A percentile compares a stretch with the other conserved stretches of the same genome.
phyloP scores from a whole-genome alignment of 2,113 vertebrate species.

The Paratilapia polleni region DNA sequence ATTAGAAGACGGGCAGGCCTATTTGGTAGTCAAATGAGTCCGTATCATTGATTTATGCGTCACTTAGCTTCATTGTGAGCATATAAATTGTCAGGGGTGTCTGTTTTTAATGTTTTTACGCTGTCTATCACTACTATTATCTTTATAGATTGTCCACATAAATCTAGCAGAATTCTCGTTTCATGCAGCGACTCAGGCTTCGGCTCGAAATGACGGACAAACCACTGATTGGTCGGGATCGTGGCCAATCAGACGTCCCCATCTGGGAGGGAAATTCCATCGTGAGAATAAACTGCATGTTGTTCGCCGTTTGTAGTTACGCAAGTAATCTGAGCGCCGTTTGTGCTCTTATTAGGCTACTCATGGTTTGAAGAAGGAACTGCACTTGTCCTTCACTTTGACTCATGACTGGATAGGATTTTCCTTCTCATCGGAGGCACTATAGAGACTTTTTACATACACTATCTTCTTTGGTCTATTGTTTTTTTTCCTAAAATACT shows the following conservation, averaged over 20 bases:
- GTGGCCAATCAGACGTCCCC: conserved; percentile 62
- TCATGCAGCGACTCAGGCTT: neutral
- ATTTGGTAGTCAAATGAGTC: fast-evolving
- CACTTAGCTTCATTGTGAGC: neutral
- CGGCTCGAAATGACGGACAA: conserved; percentile 46
- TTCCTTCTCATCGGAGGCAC: neutral
- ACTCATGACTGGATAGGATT: neutral
- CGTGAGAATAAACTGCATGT: conserved; percentile 62
- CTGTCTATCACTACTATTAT: neutral
- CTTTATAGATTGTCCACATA: neutral
- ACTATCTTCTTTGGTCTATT: neutral
- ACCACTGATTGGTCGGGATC: conserved; percentile 64
- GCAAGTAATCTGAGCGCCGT: conserved; percentile 33
- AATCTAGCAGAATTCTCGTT: neutral
- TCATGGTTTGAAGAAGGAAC: neutral
- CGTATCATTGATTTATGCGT: neutral
- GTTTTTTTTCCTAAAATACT: neutral
- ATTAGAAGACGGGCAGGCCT: neutral
- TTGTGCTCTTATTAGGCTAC: neutral
- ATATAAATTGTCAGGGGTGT: neutral
- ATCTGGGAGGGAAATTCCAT: conserved; percentile 65
- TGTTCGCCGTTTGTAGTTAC: conserved; percentile 44
- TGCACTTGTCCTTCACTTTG: neutral
- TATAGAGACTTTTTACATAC: fast-evolving
- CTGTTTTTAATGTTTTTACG: neutral